These are phyloP conservation scores for Ophioninae sp. DNA, from an alignment of 2,888 invertebrate species.

Conservation along the genomic window DNA sequence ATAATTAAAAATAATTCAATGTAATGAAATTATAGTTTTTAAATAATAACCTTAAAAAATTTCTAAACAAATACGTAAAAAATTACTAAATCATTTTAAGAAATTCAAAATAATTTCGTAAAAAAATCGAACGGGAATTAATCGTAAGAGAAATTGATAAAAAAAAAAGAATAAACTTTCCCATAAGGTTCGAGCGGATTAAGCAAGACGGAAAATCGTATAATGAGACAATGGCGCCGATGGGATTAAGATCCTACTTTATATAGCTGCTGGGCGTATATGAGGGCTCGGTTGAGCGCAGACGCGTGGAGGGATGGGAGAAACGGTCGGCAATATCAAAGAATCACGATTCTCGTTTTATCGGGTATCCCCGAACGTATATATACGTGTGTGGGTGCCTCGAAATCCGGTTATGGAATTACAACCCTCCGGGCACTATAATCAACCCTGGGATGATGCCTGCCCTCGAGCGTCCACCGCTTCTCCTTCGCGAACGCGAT, in stretches of 20 bases:
- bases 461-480: slow-evolving; percentile 10
- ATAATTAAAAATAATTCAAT: no score
- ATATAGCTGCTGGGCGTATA: slow-evolving; percentile 32
- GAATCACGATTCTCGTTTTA: slow-evolving; percentile 50
- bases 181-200: slow-evolving; percentile 8
- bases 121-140: no score
- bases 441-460: slow-evolving; percentile 53
- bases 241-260: slow-evolving; percentile 41
- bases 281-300: slow-evolving; percentile 14
- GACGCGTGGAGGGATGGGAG: background rate
- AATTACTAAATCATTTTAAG: no score
- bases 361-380: slow-evolving; percentile 32
- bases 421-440: slow-evolving; percentile 62
- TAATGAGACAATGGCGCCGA: slow-evolving; percentile 21
- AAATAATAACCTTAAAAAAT: no score
- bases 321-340: slow-evolving; percentile 48
- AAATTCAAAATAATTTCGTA: no score
- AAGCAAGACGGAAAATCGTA: slow-evolving; percentile 12
- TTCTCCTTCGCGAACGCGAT: slow-evolving; percentile 16
- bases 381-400: slow-evolving; percentile 54
- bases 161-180: slow-evolving; percentile 25
- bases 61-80: no score
- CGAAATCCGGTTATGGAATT: slow-evolving; percentile 62
- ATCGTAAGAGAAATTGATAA: no score
- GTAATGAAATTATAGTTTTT: no score